Conservation (phyloP, 2,113 vertebrate species). For the Trochalopteron elliotii region DNA sequence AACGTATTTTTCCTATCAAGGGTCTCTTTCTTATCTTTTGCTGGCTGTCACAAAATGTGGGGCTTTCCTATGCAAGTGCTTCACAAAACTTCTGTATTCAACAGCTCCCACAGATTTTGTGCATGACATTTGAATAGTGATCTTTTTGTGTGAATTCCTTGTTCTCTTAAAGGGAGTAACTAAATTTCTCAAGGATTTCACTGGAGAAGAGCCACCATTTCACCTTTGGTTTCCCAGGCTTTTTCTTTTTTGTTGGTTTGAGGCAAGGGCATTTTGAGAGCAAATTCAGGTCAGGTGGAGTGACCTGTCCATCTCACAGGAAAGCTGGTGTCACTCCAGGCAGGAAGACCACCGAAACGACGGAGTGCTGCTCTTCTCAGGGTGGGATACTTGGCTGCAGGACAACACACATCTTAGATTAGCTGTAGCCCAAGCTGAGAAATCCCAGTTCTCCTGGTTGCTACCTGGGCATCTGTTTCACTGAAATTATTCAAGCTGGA, state of each 20-base stretch:
- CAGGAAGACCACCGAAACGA: fast-evolving
- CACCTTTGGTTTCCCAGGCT: neutral
- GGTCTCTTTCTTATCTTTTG: neutral
- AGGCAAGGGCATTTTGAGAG: neutral
- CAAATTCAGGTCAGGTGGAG: neutral
- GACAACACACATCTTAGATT: neutral
- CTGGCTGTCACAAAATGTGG: neutral
- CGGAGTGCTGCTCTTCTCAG: neutral
- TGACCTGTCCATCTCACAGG: neutral
- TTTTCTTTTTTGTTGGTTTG: neutral
- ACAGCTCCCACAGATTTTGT: neutral
- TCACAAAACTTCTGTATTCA: neutral
- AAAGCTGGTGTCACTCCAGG: neutral
- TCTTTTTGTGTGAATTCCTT: neutral
- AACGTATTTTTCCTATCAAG: neutral
- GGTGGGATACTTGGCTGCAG: neutral
- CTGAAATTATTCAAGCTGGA: neutral
- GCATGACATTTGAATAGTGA: neutral
- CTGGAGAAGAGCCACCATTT: neutral
- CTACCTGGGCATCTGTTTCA: neutral
- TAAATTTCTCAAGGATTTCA: neutral
- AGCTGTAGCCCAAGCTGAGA: neutral
- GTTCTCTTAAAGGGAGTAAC: neutral
- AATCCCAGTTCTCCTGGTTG: neutral
- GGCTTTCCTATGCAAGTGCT: neutral